Base-by-base conservation (phyloP, 2,113 vertebrate species). In the Regulus satrapa region DNA sequence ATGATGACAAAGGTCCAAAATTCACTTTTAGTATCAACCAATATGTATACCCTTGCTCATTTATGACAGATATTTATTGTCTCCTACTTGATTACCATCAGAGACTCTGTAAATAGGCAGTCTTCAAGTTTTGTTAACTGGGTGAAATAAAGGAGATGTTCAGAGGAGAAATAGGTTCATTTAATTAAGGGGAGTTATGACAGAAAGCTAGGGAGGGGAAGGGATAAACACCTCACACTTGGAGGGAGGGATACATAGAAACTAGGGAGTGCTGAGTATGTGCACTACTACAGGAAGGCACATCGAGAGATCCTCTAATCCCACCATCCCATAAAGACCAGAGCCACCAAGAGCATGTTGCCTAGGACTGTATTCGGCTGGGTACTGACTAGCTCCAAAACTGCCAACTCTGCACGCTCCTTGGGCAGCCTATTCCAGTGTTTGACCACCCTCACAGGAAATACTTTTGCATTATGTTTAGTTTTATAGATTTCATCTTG, bases 181-280 rank as follows among this genome's bases (percentile, higher is more conserved):
- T 54, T 67, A 20, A 61, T 72, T 67, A 74, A 36, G 54, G 69
- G 73, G 8, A 64, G 24, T 32, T 68, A 21, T 34, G 13, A 41
- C 0, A 6, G 14, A 26, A 86, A 89, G 8, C 3, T 18, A 52
- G n/a, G n/a, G n/a, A n/a, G n/a, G n/a, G n/a, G n/a, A n/a, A n/a
- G n/a, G n/a, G n/a, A n/a, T n/a, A n/a, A n/a, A n/a, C n/a, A n/a
- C n/a, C n/a, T n/a, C n/a, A n/a, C n/a, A n/a, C n/a, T n/a, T n/a
- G n/a, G n/a, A n/a, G n/a, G n/a, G n/a, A n/a, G n/a, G n/a, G n/a
- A n/a, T n/a, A n/a, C n/a, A n/a, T n/a, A n/a, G n/a, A n/a, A n/a
- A n/a, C n/a, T n/a, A n/a, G n/a, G n/a, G n/a, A n/a, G n/a, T n/a
- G n/a, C n/a, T n/a, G n/a, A n/a, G n/a, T n/a, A n/a, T n/a, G n/a